Evolutionary conservation across 1,140 invertebrate genomes (phyloP), one percentile per base, ranked within the genome.

Genomic region (Melipona quadrifasciata): DNA sequence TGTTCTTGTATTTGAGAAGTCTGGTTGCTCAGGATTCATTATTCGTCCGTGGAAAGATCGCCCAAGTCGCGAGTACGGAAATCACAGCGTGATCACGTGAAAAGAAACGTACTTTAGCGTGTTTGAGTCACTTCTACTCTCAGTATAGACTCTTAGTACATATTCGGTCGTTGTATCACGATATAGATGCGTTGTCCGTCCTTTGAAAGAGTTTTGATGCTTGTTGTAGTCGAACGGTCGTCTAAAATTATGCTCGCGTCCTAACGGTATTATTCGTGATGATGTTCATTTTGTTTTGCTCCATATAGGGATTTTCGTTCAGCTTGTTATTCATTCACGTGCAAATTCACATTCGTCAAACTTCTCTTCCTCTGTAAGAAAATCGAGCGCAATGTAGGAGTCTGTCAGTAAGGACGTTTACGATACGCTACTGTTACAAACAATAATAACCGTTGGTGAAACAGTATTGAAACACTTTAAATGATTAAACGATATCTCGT

Each of bases 1-100:
- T 61, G 87, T 89, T 68, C 70, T 89, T 39, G 85, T 67, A 31
- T 89, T 87, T 34, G 81, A 81, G 55, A 89, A 89, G 47, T 89
- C 64, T 24, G 88, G 88, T 55, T 89, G 78, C 8, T 70, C 73
- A 11, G 76, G 6, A 19, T 39, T 73, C 75, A 84, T 89, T 61
- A 12, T 82, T 47, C 76, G 17, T 57, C n/a, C 67, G 67, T 34
- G 47, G 64, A 58, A 12, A 57, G 34, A 51, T n/a, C 65, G 10
- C 24, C 57, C 19, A 17, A 27, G 65, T 55, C 58, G 64, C 72
- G 61, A 77, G 77, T 19, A 61, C 55, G 75, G 65, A 88, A 82
- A 64, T 70, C 67, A 16, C 10, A 57, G 12, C 27, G 31, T n/a
- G 27, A 12, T 6, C 27, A 53, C 34, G 39, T 2, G 65, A 61